Conservation (phyloP, 2,797 vertebrate species). For the Cirrhinus molitorella region DNA sequence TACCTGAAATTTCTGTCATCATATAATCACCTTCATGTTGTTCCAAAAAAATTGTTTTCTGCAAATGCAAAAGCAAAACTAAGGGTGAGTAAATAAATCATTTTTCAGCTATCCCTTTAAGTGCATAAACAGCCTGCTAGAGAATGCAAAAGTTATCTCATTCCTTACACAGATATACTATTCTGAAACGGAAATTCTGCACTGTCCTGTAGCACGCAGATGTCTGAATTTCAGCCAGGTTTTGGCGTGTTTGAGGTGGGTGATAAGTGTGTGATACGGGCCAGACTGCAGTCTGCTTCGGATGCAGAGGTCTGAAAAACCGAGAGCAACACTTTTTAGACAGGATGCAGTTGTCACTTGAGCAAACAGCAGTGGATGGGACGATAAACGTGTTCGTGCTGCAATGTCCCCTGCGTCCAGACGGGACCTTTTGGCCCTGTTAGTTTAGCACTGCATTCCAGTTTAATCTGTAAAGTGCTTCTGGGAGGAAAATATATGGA, state of each 20-base stretch:
- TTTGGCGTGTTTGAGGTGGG: constrained; percentile 67
- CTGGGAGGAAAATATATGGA: constrained; percentile 16
- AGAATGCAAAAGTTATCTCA: constrained; percentile 10
- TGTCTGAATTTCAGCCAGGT: constrained; percentile 61
- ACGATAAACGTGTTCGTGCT: constrained; percentile 65
- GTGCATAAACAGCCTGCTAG: neutral
- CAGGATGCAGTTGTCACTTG: constrained; percentile 68
- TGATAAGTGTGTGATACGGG: constrained; percentile 64
- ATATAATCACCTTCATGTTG: neutral
- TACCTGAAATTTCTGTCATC: neutral
- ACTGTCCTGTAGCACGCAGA: constrained; percentile 58
- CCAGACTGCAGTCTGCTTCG: constrained; percentile 48
- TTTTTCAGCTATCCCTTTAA: constrained; percentile 6
- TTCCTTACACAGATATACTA: constrained; percentile 35
- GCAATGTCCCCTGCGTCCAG: constrained; percentile 55
- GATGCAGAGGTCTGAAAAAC: constrained; percentile 54
- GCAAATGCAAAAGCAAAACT: neutral
- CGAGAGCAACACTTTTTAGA: constrained; percentile 52
- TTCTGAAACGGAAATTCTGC: constrained; percentile 63
- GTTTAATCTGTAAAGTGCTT: constrained; percentile 44
- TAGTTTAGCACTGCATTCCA: constrained; percentile 46
- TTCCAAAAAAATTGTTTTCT: neutral
- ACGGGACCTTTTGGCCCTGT: constrained; percentile 56
- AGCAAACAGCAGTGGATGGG: constrained; percentile 60
- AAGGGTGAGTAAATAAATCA: neutral